A percentile compares a stretch with the other conserved stretches of the same genome.
Evolutionary conservation across 2,797 vertebrate genomes (phyloP).

Genomic region (Diceros bicornis): DNA sequence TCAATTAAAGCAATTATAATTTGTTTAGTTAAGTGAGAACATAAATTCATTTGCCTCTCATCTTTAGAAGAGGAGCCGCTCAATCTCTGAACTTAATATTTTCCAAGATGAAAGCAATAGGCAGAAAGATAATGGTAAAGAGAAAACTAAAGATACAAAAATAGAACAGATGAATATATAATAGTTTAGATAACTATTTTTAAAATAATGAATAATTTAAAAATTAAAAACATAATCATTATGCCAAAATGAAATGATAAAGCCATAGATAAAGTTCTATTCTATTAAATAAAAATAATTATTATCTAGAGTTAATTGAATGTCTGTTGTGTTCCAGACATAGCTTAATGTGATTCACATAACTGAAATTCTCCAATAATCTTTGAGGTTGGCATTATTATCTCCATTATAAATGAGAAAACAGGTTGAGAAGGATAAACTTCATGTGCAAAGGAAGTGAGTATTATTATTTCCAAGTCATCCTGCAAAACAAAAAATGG

Average conservation of each 20-base stretch:
- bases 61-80: not conserved
- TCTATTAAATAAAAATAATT: constrained; percentile 16
- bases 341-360: not conserved
- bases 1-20: not conserved
- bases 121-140: not conserved
- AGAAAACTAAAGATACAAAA: not conserved
- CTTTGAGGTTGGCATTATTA: not conserved
- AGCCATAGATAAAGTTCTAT: not conserved
- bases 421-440: not conserved
- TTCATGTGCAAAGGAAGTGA: not conserved
- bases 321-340: not conserved
- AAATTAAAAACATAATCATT: not conserved
- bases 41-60: not conserved
- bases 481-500: not conserved
- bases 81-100: not conserved
- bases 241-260: not conserved
- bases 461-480: not conserved
- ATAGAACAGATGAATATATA: not conserved
- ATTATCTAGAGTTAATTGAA: not conserved
- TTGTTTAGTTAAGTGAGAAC: not conserved
- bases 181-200: not conserved
- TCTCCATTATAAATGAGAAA: not conserved
- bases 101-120: not conserved
- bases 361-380: not conserved
- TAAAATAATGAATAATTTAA: not conserved